phyloP scores from a whole-genome alignment of 2,888 invertebrate species.

The Melinaea menophilus region DNA sequence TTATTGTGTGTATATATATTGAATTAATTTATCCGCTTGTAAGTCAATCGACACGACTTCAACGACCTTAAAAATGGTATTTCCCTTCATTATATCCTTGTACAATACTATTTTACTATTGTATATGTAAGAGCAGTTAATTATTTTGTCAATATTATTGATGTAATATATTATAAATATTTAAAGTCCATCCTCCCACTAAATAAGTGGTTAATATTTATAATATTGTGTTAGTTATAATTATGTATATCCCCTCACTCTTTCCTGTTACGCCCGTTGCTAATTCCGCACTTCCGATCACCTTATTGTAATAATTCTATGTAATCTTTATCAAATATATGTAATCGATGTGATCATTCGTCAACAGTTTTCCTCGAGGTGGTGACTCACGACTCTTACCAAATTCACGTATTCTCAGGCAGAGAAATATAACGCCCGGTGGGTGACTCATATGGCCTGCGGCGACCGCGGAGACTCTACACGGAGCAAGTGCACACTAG shows the following conservation, averaged over 20 bases:
- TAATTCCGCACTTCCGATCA: neutral
- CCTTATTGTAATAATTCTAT: conserved; percentile 11
- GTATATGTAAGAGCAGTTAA: too few relatives aligned
- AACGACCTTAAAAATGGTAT: conserved; percentile 21
- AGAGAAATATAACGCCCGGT: conserved; percentile 4
- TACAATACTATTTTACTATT: conserved; percentile 1
- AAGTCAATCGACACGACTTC: conserved; percentile 15
- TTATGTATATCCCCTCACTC: too few relatives aligned
- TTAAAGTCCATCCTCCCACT: too few relatives aligned
- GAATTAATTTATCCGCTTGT: conserved; percentile 2
- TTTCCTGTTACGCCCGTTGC: neutral
- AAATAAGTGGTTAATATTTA: too few relatives aligned
- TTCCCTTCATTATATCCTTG: conserved; percentile 20
- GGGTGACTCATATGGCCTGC: neutral
- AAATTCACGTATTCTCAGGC: neutral
- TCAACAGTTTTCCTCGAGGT: neutral
- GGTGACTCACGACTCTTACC: conserved; percentile 3
- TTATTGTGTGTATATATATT: neutral
- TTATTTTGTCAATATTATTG: too few relatives aligned
- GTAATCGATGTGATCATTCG: conserved; percentile 10
- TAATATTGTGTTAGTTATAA: too few relatives aligned
- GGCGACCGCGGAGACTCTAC: neutral
- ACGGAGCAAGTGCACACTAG: neutral
- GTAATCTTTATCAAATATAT: conserved; percentile 9
- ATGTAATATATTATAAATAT: too few relatives aligned